Conservation (phyloP, 64 coral and sea anemone genomes). For the Pocillopora damicornis region DNA sequence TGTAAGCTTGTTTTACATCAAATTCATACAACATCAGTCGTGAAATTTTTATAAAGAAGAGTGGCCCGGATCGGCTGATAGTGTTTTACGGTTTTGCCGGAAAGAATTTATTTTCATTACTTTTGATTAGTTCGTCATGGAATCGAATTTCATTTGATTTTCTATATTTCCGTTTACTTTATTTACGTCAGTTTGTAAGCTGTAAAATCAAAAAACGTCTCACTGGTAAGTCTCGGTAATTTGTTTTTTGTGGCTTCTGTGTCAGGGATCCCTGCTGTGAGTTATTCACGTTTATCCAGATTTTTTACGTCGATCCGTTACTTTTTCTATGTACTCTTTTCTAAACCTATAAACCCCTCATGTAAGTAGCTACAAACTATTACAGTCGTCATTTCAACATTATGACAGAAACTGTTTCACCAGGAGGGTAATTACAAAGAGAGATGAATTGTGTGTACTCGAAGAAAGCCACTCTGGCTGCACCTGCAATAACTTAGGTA, state of each 20-base stretch:
- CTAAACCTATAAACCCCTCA: background rate
- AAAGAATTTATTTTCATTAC: constrained; percentile 30
- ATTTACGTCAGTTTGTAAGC: constrained; percentile 33
- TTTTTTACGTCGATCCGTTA: constrained; percentile 7
- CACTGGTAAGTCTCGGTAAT: constrained; percentile 41
- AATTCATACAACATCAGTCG: background rate
- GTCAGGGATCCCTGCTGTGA: constrained; percentile 16
- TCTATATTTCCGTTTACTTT: constrained; percentile 33
- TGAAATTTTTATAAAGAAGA: background rate
- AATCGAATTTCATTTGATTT: constrained; percentile 45
- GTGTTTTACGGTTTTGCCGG: constrained; percentile 20
- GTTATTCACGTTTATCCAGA: background rate
- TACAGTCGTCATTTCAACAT: background rate
- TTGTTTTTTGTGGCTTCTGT: constrained; percentile 37
- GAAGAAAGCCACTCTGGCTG: background rate
- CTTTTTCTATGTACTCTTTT: background rate
- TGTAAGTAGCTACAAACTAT: background rate
- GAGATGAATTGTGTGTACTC: constrained; percentile 20
- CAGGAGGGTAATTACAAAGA: constrained; percentile 23
- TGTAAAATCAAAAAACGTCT: constrained; percentile 39
- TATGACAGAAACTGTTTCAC: constrained; percentile 9
- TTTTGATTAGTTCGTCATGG: constrained; percentile 39
- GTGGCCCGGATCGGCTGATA: background rate
- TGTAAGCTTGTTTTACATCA: background rate
- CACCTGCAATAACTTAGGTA: background rate